Percentiles rank a stretch among this genome's conserved stretches.
phyloP scores from a whole-genome alignment of 92 coral and sea anemone genomes.

The Phenganax stokvisi region DNA sequence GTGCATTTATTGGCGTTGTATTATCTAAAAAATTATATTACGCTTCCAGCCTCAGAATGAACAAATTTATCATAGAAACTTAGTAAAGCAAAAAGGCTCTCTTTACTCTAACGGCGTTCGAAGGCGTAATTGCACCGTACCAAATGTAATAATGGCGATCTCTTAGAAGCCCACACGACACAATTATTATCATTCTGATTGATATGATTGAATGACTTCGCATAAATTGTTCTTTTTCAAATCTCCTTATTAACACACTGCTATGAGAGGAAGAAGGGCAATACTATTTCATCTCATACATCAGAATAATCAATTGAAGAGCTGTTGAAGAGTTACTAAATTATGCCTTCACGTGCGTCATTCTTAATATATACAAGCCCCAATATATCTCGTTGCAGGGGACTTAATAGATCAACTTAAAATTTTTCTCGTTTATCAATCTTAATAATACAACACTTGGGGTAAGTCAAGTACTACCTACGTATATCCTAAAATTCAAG shows the following conservation, averaged over 20 bases:
- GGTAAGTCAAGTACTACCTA: background rate
- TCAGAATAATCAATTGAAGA: too few relatives aligned
- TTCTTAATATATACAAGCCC: background rate
- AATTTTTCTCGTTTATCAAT: too few relatives aligned
- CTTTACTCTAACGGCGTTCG: background rate
- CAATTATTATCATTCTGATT: background rate
- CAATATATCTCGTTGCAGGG: conserved; percentile 8
- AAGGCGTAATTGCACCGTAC: background rate
- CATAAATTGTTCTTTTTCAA: too few relatives aligned
- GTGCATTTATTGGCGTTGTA: too few relatives aligned
- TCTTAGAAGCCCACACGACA: conserved; percentile 9
- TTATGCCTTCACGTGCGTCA: too few relatives aligned
- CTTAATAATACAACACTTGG: too few relatives aligned
- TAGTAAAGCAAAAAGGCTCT: background rate
- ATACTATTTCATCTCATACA: too few relatives aligned
- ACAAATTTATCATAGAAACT: background rate
- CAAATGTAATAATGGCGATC: conserved; percentile 1
- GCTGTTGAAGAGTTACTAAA: too few relatives aligned
- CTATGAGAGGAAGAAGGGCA: too few relatives aligned
- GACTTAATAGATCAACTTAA: background rate
- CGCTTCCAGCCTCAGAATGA: background rate
- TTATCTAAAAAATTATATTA: too few relatives aligned
- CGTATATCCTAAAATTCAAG: background rate
- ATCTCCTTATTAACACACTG: too few relatives aligned
- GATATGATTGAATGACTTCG: background rate